Base-by-base conservation (phyloP, 1,140 invertebrate species). In the Doryteuthis pealeii region DNA sequence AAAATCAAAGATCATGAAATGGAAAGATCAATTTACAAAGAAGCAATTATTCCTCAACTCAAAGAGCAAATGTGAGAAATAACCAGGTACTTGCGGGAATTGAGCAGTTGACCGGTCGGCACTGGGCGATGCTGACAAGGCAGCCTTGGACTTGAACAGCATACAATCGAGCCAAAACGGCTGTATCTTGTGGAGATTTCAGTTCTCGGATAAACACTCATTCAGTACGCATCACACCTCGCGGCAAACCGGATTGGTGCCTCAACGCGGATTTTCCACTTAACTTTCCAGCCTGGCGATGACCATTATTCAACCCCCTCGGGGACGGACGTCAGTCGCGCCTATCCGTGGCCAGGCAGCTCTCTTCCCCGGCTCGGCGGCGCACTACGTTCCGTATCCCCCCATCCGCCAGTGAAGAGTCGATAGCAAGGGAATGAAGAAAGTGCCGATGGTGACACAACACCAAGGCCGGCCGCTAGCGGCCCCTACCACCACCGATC, bases 41-140 rank as follows among this genome's bases (percentile, higher is more conserved):
- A n/a, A 85, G 74, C 82, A 90, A 58, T 86, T 89, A 58, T 83
- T n/a, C n/a, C 79, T 76, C 89, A 89, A 43, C 81, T 92, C 28
- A 80, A 87, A 74, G 82, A 80, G 32, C 90, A n/a, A 92, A 77
- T 90, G 89, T 77, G 85, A 88, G 73, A 88, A 89, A 81, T 88
- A n/a, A 83, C 74, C 78, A 80, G 73, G 75, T 80, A 49, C 74
- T 86, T 30, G 82, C 84, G n/a, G 81, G 84, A 10, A 84, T 85
- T 26, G 82, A 87, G 66, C 76, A 81, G 35, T 74, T 82, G 28
- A 81, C 83, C 79, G 82, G 70, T 74, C 77, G 33, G 82, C 82
- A 31, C 74, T 81, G 14, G 73, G 74, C 28, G 72, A 78, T 74
- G 75, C 75, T 10, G 49, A 74, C 67, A 77, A 68, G 30, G 77